Evolutionary conservation across 2,113 vertebrate species (phyloP).

Genomic region (Arenaria interpres): DNA sequence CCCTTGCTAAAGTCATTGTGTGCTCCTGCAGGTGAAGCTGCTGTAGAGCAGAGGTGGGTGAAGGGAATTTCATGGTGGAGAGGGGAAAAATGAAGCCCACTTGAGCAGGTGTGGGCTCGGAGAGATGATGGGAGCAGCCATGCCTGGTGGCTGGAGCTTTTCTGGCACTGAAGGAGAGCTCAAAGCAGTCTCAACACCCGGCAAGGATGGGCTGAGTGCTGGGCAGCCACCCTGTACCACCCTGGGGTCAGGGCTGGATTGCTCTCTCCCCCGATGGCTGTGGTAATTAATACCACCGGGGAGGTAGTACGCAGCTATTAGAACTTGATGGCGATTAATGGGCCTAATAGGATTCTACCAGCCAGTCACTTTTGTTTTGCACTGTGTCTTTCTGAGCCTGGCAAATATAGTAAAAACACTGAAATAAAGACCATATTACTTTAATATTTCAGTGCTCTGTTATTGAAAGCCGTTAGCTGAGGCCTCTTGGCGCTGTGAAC

Average conservation of each 20-base stretch:
- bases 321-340: background rate
- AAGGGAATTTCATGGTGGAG: background rate
- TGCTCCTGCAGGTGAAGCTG: background rate
- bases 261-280: background rate
- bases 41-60: background rate
- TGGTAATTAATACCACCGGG: background rate
- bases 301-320: background rate
- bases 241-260: background rate
- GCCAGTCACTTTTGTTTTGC: background rate
- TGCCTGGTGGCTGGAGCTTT: background rate
- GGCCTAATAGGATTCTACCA: background rate
- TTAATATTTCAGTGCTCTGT: background rate
- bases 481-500: background rate
- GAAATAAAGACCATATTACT: background rate
- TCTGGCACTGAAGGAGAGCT: background rate
- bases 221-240: background rate
- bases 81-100: rapidly evolving
- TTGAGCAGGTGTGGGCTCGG: background rate
- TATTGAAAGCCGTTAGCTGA: background rate
- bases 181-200: background rate
- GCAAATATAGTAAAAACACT: background rate
- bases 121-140: background rate
- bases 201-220: background rate
- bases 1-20: rapidly evolving
- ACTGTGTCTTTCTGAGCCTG: background rate